Evolutionary conservation across 2,888 invertebrate genomes (phyloP), one percentile per base, ranked within the genome.

Genomic region (Prenolepis imparis): DNA sequence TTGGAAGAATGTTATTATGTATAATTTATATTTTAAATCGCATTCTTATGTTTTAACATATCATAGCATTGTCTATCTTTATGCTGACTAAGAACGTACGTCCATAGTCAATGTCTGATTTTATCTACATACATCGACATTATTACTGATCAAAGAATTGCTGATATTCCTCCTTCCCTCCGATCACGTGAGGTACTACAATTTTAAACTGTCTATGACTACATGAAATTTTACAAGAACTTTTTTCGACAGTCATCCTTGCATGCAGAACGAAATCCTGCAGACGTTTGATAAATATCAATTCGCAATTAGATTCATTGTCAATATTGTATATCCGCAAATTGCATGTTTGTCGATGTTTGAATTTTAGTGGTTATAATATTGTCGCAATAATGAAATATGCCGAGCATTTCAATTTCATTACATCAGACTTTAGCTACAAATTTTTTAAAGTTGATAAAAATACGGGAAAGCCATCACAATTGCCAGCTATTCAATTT

Each of bases 51-150:
- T 77, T 28, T 28, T 68, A 78, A 68, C 32, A 3, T 78, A 78
- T 78, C 70, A 59, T 44, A 70, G 44, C 59, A 32, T 15, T 21
- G 44, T 44, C 59, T 70, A 70, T 70, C 57, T 70, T 78, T 59
- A 44, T 70, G 78, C 70, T 78, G 78, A 78, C 70, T 78, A 78
- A 70, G 70, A 70, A 70, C 21, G 21, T 36, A 63, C 24, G 18
- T 78, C 11, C 41, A 11, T 57, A 59, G 68, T 36, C 57, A 70
- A 70, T 70, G 78, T 70, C 59, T 70, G 70, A 78, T 78, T 78
- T 78, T 78, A 78, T 78, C 70, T 78, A 59, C 21, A 36, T 44
- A 68, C 78, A 70, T 78, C 70, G 41, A 78, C 78, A 32, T 78
- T 77, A 68, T 28, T 70, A 44, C 28, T 44, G 70, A 70, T 78